Evolutionary conservation across 2,113 vertebrate genomes (phyloP), one percentile per base, ranked within the genome.

Genomic region (Atlantisia rogersi): DNA sequence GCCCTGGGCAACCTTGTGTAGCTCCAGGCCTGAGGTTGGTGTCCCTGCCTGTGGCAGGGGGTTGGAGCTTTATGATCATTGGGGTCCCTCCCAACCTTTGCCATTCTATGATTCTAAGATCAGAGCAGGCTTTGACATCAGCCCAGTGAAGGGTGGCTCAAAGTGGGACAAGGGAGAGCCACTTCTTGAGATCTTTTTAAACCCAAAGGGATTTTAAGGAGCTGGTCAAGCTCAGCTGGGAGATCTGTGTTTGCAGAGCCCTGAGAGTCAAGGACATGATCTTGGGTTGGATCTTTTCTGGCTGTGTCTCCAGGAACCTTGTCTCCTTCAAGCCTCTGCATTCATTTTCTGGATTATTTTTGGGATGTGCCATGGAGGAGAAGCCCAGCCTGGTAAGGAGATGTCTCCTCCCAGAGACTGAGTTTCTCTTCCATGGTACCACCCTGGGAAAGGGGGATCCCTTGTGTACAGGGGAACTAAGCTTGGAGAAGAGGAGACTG

Each of bases 221-320:
- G 37, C 44, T 35, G 11, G 7, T 44, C 0, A 0, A 35, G 35
- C 4, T 2, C n/a, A 14, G 42, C 44, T 58, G 65, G 53, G 5
- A 53, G 35, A 64, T 31, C 40, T 40, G 56, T 13, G 15, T 67
- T 78, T 58, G 40, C 44, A 24, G 15, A 60, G 29, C 26, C 35
- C 68, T 14, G 56, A 18, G 9, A 40, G 53, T 19, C 50, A 48
- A 39, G 46, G 58, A 59, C 24, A 25, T 82, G 48, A 29, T 84
- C 52, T 46, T 37, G 65, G 39, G 40, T 11, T 75, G n/a, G 15
- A 46, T 82, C 42, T 73, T 46, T 15, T 37, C 82, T 85, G 82
- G 5, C 60, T 78, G 15, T 59, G 65, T 70, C 65, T 55, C 40
- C 64, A 73, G 42, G 7, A 22, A 68, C 44, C 44, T 46, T 46